A percentile compares a stretch with the other conserved stretches of the same genome.
These are phyloP conservation scores for Drosophila tristis DNA, from an alignment of 1,140 invertebrate species.

Conservation along the genomic window DNA sequence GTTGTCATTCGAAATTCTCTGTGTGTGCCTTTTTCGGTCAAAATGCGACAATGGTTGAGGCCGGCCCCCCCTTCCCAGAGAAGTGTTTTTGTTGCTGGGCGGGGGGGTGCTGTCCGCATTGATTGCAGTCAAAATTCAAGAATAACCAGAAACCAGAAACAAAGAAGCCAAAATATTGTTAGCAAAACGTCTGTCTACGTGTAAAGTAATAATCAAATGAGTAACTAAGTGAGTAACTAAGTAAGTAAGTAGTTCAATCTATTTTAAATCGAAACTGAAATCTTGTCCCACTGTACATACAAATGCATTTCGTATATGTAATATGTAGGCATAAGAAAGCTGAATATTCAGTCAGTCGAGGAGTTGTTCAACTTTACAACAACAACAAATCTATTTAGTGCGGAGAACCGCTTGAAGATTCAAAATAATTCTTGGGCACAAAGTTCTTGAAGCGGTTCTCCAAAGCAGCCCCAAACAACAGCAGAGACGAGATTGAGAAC, in stretches of 20 bases:
- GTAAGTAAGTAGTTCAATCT: constrained; percentile 74
- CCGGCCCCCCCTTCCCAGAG: constrained; percentile 1
- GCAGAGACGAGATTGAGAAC: constrained; percentile 15
- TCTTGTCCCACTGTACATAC: constrained; percentile 75
- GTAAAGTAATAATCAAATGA: constrained; percentile 53
- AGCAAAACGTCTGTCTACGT: constrained; percentile 47
- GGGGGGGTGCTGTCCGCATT: constrained; percentile 55
- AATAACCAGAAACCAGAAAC: constrained; percentile 23
- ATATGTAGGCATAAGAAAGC: constrained; percentile 18
- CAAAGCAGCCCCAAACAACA: background rate
- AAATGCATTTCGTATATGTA: constrained; percentile 60
- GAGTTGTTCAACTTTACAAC: constrained; percentile 13
- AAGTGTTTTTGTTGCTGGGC: constrained; percentile 48
- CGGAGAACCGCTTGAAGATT: constrained; percentile 21
- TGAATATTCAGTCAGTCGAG: too few species aligned
- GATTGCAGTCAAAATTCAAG: constrained; percentile 68
- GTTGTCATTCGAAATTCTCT: constrained; percentile 78
- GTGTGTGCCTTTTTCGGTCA: constrained; percentile 82
- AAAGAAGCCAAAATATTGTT: constrained; percentile 70
- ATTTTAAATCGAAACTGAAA: constrained; percentile 51
- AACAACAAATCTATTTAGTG: constrained; percentile 19
- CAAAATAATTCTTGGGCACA: constrained; percentile 14
- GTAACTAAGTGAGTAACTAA: constrained; percentile 72
- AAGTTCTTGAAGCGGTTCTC: background rate
- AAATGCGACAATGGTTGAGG: constrained; percentile 59